Evolutionary conservation across 2,113 vertebrate genomes (phyloP), one percentile per base, ranked within the genome.

Genomic region (Brevimyrus niger): DNA sequence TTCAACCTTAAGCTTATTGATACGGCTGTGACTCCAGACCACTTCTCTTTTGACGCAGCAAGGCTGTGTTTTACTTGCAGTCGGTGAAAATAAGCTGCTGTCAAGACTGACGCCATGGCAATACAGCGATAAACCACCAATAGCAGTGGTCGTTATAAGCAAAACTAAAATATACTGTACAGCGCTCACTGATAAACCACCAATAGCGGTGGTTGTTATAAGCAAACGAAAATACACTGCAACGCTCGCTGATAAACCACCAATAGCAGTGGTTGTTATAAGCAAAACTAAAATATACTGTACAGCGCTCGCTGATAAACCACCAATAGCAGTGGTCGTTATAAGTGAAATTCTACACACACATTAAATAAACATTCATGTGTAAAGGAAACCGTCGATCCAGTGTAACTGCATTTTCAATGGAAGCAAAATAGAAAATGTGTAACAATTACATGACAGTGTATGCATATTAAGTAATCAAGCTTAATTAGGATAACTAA

Each of bases 401-500:
- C 82, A 47, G n/a, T 19, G 1, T 23, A 23, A 46, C 42, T 44
- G 19, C 42, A 3, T n/a, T 84, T 84, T n/a, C 82, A 46, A 3
- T 46, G 42, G 44, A 84, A 84, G 82, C 38, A 46, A 84, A 84
- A 84, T 84, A 23, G 82, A 84, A 47, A 84, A 84, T 47, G 44
- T 84, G 82, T 84, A 46, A 46, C 82, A 84, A 47, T 84, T 47
- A 47, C 82, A 44, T 11, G 82, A 84, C 38, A 47, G 42, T 84
- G 38, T 44, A 84, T 80, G 31, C 42, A 23, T 84, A 84, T 84
- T 84, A 84, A 44, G 21, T 42, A 80, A 80, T 80, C 73, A 80
- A 38, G 73, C 73, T 80, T 80, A 80, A 80, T 44, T 84, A 84
- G 38, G 82, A 46, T 47, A 84, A 47, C 82, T 84, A 47, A 84